phyloP scores from a whole-genome alignment of 2,888 invertebrate genomes.

The Argynnis bischoffii region DNA sequence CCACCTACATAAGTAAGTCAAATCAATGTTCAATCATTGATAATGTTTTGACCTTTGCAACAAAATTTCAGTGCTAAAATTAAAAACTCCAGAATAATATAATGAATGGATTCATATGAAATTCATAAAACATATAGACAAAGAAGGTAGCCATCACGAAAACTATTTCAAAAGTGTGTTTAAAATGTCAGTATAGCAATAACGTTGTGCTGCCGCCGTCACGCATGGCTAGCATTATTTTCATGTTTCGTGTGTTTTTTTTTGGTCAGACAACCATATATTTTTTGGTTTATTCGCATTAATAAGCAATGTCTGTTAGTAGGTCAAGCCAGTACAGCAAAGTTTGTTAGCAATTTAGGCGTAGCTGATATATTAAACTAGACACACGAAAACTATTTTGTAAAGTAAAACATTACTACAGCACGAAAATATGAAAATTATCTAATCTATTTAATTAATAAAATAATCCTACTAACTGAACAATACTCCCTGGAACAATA shows the following conservation, averaged over 20 bases:
- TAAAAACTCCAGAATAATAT: too few relatives aligned
- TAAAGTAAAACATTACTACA: too few relatives aligned
- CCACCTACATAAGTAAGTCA: too few relatives aligned
- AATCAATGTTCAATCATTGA: too few relatives aligned
- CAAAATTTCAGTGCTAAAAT: too few relatives aligned
- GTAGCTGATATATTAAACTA: constrained; percentile 9
- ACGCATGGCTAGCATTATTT: constrained; percentile 21
- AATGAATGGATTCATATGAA: not conserved
- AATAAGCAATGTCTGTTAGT: constrained; percentile 20
- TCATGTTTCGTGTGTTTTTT: constrained; percentile 6
- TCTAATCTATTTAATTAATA: too few relatives aligned
- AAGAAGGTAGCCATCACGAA: not conserved
- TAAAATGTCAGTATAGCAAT: constrained; percentile 12
- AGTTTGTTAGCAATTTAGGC: constrained; percentile 21
- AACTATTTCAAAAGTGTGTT: constrained; percentile 12
- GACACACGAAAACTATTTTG: too few relatives aligned
- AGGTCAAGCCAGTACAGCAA: constrained; percentile 27
- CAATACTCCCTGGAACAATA: not conserved
- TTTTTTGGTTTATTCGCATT: constrained; percentile 17
- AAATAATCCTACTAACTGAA: too few relatives aligned
- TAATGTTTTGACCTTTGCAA: too few relatives aligned
- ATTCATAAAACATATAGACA: not conserved
- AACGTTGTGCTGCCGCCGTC: constrained; percentile 15
- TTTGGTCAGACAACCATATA: constrained; percentile 7
- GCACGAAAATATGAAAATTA: too few relatives aligned